Evolutionary conservation across 2,797 vertebrate genomes (phyloP), one percentile per base, ranked within the genome.

Genomic region (Coregonus sp.): DNA sequence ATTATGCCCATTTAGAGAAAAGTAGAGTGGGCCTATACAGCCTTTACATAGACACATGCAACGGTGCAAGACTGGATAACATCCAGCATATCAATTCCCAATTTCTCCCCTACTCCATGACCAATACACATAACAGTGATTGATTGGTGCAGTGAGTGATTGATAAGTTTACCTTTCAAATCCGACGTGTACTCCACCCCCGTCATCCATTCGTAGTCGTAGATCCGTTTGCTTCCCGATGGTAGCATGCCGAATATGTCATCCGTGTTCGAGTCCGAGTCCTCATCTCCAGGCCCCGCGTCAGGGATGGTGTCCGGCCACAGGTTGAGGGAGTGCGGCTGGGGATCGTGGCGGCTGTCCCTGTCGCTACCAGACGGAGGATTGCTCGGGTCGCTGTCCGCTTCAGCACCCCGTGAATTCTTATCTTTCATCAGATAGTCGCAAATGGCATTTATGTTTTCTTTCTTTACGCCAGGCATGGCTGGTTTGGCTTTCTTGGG

Each of bases 351-450:
- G 0, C 89, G 84, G 31, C 75, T 4, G 73, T 90, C 92, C 74
- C 89, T 88, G 5, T 91, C 93, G 20, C 78, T 79, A 29, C 82
- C 78, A n/a, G 81, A 80, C 40, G 86, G 75, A 65, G 89, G 91
- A 69, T 84, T 80, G 77, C 76, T 85, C 70, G 90, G 91, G 16
- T 94, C 94, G n/a, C 81, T 82, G 35, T 93, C 93, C 76, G 85
- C 77, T 0, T 94, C 94, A 0, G 78, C 72, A 4, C 86, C 92
- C n/a, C 90, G 90, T 0, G 92, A 91, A 86, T 95, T 95, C 82
- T 95, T 95, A 75, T 95, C 94, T 18, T 95, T 95, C 94, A 95
- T 94, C 35, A 95, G 80, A 65, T 94, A 93, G 86, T 95, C 91
- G 70, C 94, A 95, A 7, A 95, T 95, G 0, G 94, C 94, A 3